phyloP scores from a whole-genome alignment of 2,113 vertebrate genomes.

The Nyctibius bracteatus region DNA sequence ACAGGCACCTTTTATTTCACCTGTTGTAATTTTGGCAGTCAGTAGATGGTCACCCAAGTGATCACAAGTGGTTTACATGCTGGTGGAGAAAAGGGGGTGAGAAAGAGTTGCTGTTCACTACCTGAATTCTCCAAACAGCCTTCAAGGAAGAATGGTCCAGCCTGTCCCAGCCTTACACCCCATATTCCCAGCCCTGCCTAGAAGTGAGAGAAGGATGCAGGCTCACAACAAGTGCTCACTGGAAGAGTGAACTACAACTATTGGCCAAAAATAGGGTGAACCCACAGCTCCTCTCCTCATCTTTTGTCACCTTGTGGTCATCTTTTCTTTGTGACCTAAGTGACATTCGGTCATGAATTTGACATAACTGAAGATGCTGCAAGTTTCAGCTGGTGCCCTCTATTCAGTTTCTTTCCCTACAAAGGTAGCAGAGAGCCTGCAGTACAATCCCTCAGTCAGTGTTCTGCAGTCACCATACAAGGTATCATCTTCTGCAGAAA shows the following conservation, averaged over 20 bases:
- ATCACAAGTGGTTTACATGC: neutral
- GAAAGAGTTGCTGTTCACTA: neutral
- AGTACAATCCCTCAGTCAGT: fast-evolving
- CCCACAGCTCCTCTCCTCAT: neutral
- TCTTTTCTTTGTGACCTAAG: neutral
- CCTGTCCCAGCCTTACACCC: neutral
- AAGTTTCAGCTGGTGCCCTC: neutral
- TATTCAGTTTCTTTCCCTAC: neutral
- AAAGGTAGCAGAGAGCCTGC: neutral
- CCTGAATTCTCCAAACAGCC: neutral
- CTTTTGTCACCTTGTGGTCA: neutral
- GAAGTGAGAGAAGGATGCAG: neutral
- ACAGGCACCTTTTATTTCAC: neutral
- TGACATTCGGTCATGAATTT: neutral
- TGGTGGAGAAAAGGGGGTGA: neutral
- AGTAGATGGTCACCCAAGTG: neutral
- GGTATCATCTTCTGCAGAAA: neutral
- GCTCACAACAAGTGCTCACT: neutral
- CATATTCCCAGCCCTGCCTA: neutral
- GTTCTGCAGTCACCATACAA: neutral
- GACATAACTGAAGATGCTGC: neutral
- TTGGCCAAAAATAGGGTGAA: neutral
- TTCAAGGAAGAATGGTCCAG: neutral
- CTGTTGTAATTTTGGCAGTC: neutral
- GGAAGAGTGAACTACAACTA: neutral